Evolutionary conservation across 2,113 vertebrate genomes (phyloP).

Genomic region (Haemorhous mexicanus): DNA sequence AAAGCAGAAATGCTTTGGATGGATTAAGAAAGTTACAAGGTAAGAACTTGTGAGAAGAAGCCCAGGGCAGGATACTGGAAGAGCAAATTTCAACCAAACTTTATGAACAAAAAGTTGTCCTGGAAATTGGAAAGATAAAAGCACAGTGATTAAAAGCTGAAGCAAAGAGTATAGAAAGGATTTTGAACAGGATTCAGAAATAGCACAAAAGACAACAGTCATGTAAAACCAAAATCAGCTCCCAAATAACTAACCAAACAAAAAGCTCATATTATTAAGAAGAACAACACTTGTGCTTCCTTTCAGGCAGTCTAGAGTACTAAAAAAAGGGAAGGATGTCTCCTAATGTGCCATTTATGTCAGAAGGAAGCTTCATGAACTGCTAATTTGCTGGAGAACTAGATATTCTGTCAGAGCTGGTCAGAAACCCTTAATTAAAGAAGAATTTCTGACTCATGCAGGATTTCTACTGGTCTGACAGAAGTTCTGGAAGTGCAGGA

Average conservation of each 20-base stretch:
- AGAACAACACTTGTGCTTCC: neutral
- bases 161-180: neutral
- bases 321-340: neutral
- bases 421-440: neutral
- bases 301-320: neutral
- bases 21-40: neutral
- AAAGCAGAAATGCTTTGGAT: neutral
- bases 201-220: neutral
- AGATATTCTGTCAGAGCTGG: neutral
- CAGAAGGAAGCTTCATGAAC: neutral
- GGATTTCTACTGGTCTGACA: neutral
- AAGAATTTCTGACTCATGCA: neutral
- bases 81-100: neutral
- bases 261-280: neutral
- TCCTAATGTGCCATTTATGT: neutral
- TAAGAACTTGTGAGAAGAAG: neutral
- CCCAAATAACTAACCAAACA: neutral
- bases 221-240: neutral
- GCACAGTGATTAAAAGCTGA: neutral
- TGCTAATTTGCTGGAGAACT: neutral
- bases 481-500: neutral
- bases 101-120: neutral
- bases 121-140: neutral
- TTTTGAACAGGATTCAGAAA: neutral
- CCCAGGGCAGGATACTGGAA: neutral